Conservation (phyloP, 1,140 invertebrate genomes). For the Micrasema minimum region DNA sequence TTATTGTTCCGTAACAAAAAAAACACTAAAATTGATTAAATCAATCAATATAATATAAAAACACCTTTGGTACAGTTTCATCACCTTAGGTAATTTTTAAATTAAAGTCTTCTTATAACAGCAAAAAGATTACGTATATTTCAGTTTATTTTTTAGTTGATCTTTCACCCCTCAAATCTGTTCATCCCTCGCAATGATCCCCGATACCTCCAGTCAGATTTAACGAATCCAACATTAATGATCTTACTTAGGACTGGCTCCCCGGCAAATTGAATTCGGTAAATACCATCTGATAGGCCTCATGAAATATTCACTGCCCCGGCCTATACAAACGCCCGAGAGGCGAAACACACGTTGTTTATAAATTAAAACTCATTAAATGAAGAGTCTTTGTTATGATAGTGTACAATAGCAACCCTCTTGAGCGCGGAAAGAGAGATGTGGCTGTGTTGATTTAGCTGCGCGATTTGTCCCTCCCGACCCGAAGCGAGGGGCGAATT, state of each 20-base stretch:
- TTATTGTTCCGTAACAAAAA: too few species aligned
- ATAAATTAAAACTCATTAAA: slow-evolving; percentile 53
- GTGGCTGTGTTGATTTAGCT: slow-evolving; percentile 40
- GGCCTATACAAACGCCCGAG: slow-evolving; percentile 34
- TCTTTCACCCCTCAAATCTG: too few species aligned
- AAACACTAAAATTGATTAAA: too few species aligned
- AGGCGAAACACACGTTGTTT: slow-evolving; percentile 45
- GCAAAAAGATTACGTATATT: too few species aligned
- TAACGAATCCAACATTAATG: slow-evolving; percentile 29
- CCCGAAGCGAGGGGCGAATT: slow-evolving; percentile 7
- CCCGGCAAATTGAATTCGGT: slow-evolving; percentile 30
- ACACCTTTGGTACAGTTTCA: too few species aligned
- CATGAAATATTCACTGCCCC: slow-evolving; percentile 41
- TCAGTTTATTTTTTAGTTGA: too few species aligned
- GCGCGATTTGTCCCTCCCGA: slow-evolving; percentile 18
- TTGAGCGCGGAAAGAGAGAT: slow-evolving; percentile 44
- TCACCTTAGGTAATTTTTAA: too few species aligned
- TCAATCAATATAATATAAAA: too few species aligned
- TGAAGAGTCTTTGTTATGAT: slow-evolving; percentile 48
- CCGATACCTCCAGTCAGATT: neutral
- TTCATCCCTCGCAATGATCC: neutral
- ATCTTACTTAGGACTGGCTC: slow-evolving; percentile 21
- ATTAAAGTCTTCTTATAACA: too few species aligned
- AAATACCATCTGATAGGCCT: slow-evolving; percentile 32
- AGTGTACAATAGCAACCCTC: slow-evolving; percentile 38